Evolutionary conservation across 2,113 vertebrate genomes (phyloP).

Genomic region (Tympanuchus pallidicinctus): DNA sequence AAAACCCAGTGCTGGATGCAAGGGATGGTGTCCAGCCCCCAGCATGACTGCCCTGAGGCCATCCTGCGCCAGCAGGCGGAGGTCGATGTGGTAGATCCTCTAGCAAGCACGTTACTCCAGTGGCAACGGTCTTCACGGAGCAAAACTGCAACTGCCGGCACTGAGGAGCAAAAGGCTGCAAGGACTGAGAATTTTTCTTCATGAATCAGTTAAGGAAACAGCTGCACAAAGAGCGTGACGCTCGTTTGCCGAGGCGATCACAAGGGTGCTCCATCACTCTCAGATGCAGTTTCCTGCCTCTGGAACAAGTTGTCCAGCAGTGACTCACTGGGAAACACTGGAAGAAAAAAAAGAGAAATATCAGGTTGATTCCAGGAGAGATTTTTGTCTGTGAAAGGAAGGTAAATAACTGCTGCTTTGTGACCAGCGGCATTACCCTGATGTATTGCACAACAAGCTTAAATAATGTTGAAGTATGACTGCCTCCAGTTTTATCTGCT

Average conservation of each 20-base stretch:
- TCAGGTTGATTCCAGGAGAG: neutral
- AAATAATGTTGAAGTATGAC: neutral
- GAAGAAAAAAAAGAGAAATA: neutral
- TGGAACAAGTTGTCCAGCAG: slow-evolving; percentile 23
- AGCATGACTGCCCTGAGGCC: fast-evolving
- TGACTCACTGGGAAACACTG: neutral
- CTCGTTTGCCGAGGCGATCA: neutral
- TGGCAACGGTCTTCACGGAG: neutral
- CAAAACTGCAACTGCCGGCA: neutral
- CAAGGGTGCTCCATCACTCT: neutral
- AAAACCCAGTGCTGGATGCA: neutral
- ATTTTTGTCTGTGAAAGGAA: neutral
- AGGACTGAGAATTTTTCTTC: neutral
- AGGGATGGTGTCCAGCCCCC: neutral
- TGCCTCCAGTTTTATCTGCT: neutral
- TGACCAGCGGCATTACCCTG: neutral
- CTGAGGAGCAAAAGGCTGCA: neutral
- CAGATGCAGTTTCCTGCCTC: neutral
- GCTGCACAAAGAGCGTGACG: neutral
- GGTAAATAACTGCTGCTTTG: neutral
- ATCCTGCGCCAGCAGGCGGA: neutral
- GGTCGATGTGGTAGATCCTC: neutral
- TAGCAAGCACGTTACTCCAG: neutral
- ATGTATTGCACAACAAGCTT: slow-evolving; percentile 4
- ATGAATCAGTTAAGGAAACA: neutral